These are phyloP conservation scores for Philereme transversata DNA, from an alignment of 2,888 invertebrate genomes.

Conservation along the genomic window DNA sequence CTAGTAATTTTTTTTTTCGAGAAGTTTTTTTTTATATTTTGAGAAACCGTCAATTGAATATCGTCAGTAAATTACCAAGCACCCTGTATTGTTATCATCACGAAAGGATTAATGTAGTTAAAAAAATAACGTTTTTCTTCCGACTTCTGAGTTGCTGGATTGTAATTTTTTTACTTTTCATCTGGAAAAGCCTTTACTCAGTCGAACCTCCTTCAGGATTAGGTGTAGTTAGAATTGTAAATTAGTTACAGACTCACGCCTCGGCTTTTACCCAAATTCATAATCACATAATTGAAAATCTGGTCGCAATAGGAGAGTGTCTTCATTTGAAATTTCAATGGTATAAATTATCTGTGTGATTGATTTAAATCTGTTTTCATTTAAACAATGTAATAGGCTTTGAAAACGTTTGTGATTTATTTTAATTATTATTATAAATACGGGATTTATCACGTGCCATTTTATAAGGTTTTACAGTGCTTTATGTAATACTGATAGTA, in stretches of 20 bases:
- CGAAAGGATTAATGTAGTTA: too few species aligned
- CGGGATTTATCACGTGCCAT: too few species aligned
- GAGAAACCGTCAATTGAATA: too few species aligned
- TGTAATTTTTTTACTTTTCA: background rate
- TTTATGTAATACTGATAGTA: too few species aligned
- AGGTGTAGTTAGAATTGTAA: conserved; percentile 56
- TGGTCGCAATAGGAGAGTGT: conserved; percentile 28
- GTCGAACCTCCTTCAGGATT: conserved; percentile 25
- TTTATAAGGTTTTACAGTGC: too few species aligned
- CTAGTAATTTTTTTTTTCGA: too few species aligned
- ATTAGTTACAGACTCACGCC: conserved; percentile 49
- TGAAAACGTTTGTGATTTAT: too few species aligned
- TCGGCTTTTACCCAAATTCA: conserved; percentile 45
- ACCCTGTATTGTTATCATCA: too few species aligned
- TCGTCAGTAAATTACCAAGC: too few species aligned
- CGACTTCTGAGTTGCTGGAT: background rate
- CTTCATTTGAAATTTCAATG: conserved; percentile 22
- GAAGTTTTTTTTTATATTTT: too few species aligned
- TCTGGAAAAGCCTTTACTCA: conserved; percentile 2
- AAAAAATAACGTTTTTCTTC: too few species aligned
- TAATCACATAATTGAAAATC: conserved; percentile 50
- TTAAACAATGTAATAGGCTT: background rate
- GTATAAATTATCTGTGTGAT: conserved; percentile 24
- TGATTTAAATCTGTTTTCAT: conserved; percentile 12
- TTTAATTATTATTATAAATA: too few species aligned